A percentile compares a stretch with the other conserved stretches of the same genome.
Conservation (phyloP, 23 tunicate species). For the Styela plicata region DNA sequence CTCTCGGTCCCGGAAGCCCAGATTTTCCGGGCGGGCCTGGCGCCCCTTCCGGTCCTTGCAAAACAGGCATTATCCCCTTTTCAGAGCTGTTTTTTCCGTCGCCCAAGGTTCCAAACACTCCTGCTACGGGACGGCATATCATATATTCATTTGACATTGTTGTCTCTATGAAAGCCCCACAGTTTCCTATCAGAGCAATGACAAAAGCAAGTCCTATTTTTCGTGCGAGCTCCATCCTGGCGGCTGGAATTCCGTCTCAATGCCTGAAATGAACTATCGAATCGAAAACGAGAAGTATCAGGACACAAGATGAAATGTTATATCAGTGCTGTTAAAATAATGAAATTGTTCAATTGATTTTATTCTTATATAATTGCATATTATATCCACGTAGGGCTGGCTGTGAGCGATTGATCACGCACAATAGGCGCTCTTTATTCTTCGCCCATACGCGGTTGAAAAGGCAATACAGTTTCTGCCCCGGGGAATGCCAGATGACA, state of each 20-base stretch:
- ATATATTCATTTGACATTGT: conserved; percentile 20
- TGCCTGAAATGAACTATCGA: no score
- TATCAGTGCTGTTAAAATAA: no score
- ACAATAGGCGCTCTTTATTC: no score
- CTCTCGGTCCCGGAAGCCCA: conserved; percentile 27
- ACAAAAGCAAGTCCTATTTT: background rate
- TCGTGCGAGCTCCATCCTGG: background rate
- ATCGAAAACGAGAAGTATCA: no score
- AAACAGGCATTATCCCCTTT: conserved; percentile 23
- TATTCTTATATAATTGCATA: no score
- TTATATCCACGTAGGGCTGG: no score
- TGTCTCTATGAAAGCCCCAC: background rate
- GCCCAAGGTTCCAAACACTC: conserved; percentile 22
- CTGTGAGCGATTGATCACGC: no score
- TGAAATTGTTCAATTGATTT: no score
- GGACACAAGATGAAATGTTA: no score
- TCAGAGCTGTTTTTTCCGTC: conserved; percentile 2
- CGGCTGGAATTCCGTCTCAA: no score
- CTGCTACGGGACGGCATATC: conserved; percentile 29
- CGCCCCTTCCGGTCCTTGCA: conserved; percentile 29
- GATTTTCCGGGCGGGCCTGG: conserved; percentile 27
- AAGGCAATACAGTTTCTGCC: no score
- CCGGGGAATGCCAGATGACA: background rate
- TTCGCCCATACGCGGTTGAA: no score
- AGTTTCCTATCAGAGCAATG: background rate